phyloP scores from a whole-genome alignment of 2,113 vertebrate species.

The Archilochus colubris region DNA sequence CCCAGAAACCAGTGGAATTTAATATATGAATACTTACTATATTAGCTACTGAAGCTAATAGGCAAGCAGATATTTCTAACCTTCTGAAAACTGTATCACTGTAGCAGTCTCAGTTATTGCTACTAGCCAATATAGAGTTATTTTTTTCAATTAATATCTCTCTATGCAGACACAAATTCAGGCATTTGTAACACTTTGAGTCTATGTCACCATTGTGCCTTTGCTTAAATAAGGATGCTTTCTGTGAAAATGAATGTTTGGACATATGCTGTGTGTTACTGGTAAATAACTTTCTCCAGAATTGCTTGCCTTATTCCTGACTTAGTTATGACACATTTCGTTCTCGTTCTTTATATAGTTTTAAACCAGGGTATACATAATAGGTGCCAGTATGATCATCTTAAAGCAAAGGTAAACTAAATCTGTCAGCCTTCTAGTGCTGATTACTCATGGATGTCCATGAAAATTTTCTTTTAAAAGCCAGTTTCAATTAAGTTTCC shows the following conservation, averaged over 20 bases:
- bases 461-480: not conserved
- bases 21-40: not conserved
- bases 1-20: not conserved
- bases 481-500: not conserved
- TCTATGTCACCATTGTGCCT: not conserved
- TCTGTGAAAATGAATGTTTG: not conserved
- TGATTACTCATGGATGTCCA: not conserved
- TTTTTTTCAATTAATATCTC: not conserved
- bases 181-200: not conserved
- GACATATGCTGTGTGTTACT: not conserved
- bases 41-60: not conserved
- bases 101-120: not conserved
- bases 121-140: not conserved
- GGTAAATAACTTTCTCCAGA: not conserved
- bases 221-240: not conserved
- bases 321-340: not conserved
- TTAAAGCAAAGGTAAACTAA: not conserved
- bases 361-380: not conserved
- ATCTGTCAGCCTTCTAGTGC: not conserved
- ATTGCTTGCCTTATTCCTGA: not conserved
- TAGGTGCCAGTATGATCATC: rapidly evolving
- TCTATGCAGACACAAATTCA: not conserved
- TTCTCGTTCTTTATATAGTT: not conserved
- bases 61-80: not conserved
- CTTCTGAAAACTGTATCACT: not conserved